These are phyloP conservation scores for Cecropterus lyciades DNA, from an alignment of 1,140 invertebrate genomes.

Conservation along the genomic window DNA sequence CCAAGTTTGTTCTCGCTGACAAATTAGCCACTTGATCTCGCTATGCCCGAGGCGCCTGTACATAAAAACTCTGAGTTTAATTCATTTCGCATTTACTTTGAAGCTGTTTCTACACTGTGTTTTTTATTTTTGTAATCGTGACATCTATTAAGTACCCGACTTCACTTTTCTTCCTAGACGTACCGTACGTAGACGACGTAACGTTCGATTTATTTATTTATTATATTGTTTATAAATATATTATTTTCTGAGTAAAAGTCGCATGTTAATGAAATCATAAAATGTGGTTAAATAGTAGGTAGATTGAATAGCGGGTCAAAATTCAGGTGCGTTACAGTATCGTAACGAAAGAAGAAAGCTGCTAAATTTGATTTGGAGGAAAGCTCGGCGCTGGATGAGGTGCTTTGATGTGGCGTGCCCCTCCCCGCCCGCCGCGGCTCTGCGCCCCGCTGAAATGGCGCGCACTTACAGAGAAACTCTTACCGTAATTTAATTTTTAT, in stretches of 20 bases:
- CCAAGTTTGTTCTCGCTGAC: conserved; percentile 69
- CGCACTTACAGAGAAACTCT: conserved; percentile 78
- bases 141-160: conserved; percentile 4
- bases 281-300: background rate
- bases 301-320: conserved; percentile 46
- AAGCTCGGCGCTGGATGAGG: conserved; percentile 62
- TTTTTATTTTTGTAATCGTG: conserved; percentile 6
- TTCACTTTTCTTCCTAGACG: background rate
- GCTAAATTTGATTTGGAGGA: conserved; percentile 80
- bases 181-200: too few species aligned
- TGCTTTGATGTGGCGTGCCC: conserved; percentile 73
- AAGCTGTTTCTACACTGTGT: conserved; percentile 32
- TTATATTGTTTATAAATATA: too few species aligned
- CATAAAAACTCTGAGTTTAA: conserved; percentile 62
- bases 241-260: too few species aligned
- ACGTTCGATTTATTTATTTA: too few species aligned
- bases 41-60: conserved; percentile 53
- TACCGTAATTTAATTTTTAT: conserved; percentile 83
- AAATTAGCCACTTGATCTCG: conserved; percentile 77
- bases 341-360: conserved; percentile 79
- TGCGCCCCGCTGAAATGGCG: conserved; percentile 66
- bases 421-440: conserved; percentile 44
- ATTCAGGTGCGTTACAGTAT: conserved; percentile 57
- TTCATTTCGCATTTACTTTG: conserved; percentile 49
- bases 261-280: too few species aligned